Evolutionary conservation across 2,113 vertebrate species (phyloP).

Genomic region (Nestor notabilis): DNA sequence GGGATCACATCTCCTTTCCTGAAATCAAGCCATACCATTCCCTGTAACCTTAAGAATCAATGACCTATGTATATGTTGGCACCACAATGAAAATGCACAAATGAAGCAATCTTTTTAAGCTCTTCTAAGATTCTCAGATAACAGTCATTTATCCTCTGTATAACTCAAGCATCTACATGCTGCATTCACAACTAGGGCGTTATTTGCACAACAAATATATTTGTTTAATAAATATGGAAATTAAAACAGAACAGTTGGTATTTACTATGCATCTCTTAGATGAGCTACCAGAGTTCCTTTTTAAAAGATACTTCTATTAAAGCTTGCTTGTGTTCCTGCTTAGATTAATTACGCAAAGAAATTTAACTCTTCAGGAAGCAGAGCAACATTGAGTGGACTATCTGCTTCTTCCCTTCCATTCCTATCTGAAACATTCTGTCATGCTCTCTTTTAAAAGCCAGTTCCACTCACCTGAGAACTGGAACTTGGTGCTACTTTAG

Average conservation of each 20-base stretch:
- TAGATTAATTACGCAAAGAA: background rate
- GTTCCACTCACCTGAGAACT: background rate
- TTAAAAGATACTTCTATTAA: background rate
- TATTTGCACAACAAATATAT: background rate
- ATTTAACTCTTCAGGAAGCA: background rate
- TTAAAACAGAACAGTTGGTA: background rate
- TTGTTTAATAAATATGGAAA: slow-evolving; percentile 32
- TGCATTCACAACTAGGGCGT: background rate
- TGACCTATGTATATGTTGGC: background rate
- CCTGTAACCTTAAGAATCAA: background rate
- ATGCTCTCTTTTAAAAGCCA: background rate
- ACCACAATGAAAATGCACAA: background rate
- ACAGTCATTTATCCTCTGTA: background rate
- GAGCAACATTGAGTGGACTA: background rate
- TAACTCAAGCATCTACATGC: background rate
- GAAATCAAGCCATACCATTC: background rate
- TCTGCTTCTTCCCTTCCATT: background rate
- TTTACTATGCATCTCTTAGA: background rate
- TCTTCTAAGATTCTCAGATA: background rate
- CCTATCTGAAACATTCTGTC: background rate
- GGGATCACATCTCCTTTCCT: background rate
- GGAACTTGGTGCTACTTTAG: background rate
- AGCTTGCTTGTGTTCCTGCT: background rate
- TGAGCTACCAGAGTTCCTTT: background rate
- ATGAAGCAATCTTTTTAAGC: background rate